Conservation (phyloP, 2,888 invertebrate species). For the Teleogryllus oceanicus region DNA sequence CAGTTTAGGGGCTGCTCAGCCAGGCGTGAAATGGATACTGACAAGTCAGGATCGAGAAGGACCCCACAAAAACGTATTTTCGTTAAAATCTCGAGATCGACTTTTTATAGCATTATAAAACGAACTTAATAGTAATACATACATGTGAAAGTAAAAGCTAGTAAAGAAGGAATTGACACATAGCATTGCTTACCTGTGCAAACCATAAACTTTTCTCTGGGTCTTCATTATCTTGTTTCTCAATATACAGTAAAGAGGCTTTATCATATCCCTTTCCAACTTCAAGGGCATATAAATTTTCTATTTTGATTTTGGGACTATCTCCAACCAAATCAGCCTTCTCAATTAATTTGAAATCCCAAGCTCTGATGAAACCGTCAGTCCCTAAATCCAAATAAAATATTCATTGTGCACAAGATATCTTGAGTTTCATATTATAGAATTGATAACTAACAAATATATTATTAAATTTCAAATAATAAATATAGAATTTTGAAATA, state of each 20-base stretch:
- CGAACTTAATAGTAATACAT: no score
- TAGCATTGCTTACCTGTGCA: constrained; percentile 62
- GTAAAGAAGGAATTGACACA: no score
- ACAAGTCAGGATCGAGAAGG: no score
- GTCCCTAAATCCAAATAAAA: constrained; percentile 48
- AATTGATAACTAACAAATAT: no score
- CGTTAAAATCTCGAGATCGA: no score
- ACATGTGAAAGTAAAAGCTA: no score
- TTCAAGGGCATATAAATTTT: constrained; percentile 80
- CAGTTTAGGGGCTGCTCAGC: no score
- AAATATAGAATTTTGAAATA: no score
- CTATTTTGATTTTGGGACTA: constrained; percentile 73
- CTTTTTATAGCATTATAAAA: no score
- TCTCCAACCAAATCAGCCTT: constrained; percentile 80
- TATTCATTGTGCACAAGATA: background rate
- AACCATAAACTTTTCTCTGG: constrained; percentile 57
- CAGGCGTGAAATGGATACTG: no score
- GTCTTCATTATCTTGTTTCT: constrained; percentile 49
- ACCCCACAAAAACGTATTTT: no score
- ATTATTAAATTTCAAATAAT: no score
- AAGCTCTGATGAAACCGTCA: constrained; percentile 76
- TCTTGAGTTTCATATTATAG: background rate
- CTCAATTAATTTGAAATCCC: constrained; percentile 92
- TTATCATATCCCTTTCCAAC: constrained; percentile 50
- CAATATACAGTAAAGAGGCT: constrained; percentile 55